These are phyloP conservation scores for Ornithorhynchus anatinus DNA, from an alignment of 2,113 vertebrate genomes.

Conservation along the genomic window DNA sequence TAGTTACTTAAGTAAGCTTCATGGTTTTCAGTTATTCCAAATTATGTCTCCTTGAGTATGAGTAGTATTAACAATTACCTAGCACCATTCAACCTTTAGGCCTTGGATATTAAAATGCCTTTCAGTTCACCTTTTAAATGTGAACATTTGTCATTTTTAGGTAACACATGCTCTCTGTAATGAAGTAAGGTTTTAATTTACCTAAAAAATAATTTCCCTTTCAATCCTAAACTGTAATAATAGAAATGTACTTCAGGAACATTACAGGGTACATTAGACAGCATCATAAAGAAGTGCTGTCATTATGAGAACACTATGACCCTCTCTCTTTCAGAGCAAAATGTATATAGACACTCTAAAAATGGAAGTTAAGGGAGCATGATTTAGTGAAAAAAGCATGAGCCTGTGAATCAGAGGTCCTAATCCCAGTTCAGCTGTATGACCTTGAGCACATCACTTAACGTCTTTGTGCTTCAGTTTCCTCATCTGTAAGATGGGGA, in stretches of 20 bases:
- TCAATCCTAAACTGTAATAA: background rate
- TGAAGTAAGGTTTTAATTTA: background rate
- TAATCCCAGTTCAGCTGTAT: too few species aligned
- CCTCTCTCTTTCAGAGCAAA: background rate
- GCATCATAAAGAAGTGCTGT: constrained; percentile 36
- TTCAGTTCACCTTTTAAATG: background rate
- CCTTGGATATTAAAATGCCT: background rate
- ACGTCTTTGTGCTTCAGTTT: too few species aligned
- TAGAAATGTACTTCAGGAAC: constrained; percentile 39
- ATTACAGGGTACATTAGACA: constrained; percentile 42
- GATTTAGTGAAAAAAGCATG: too few species aligned
- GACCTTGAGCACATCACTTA: too few species aligned
- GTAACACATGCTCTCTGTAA: background rate
- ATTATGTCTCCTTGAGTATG: too few species aligned
- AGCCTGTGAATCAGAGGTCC: too few species aligned
- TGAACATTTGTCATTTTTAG: background rate
- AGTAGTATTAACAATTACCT: too few species aligned
- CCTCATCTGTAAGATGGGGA: too few species aligned
- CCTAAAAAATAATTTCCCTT: constrained; percentile 25
- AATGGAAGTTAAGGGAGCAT: constrained; percentile 1
- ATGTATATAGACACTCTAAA: background rate
- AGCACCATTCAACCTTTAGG: too few species aligned
- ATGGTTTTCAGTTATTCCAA: too few species aligned
- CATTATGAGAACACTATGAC: constrained; percentile 30
- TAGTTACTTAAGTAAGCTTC: too few species aligned